phyloP scores from a whole-genome alignment of 2,797 vertebrate genomes.

The Sebastes kiyomatsui region DNA sequence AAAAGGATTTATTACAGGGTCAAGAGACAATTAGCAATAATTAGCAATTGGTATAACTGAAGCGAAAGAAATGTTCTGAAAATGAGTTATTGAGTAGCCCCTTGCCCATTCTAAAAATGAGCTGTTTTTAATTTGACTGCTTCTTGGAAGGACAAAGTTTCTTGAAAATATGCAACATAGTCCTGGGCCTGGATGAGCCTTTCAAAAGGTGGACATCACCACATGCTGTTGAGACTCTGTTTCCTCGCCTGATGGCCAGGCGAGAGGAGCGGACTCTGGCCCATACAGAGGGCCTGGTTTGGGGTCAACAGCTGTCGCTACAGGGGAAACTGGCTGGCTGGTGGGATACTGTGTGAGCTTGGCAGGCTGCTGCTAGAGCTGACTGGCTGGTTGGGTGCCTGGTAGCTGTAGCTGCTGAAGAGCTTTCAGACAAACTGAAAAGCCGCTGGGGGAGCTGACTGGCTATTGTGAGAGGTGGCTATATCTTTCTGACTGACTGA shows the following conservation, averaged over 20 bases:
- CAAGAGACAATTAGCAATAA: neutral
- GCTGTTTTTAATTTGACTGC: neutral
- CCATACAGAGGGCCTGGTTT: neutral
- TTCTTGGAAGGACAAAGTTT: neutral
- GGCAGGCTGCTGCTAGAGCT: slow-evolving; percentile 6
- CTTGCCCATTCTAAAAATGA: neutral
- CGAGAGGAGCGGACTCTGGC: neutral
- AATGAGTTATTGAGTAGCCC: neutral
- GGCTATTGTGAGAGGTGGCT: slow-evolving; percentile 9
- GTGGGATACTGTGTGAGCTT: slow-evolving; percentile 1
- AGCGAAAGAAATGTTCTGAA: neutral
- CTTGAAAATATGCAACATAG: neutral
- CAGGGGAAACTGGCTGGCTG: slow-evolving; percentile 7
- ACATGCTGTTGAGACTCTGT: neutral
- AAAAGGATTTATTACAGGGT: neutral
- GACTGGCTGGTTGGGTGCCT: slow-evolving; percentile 4
- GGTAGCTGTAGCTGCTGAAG: neutral
- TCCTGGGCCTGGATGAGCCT: neutral
- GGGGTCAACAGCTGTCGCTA: slow-evolving; percentile 33
- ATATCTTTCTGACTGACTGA: slow-evolving; percentile 8
- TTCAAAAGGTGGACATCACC: neutral
- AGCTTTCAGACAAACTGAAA: slow-evolving; percentile 16
- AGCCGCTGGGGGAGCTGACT: neutral
- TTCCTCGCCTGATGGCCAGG: neutral
- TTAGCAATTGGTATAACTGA: neutral